Evolutionary conservation across 1,140 invertebrate genomes (phyloP).

Genomic region (Lethocerus indicus): DNA sequence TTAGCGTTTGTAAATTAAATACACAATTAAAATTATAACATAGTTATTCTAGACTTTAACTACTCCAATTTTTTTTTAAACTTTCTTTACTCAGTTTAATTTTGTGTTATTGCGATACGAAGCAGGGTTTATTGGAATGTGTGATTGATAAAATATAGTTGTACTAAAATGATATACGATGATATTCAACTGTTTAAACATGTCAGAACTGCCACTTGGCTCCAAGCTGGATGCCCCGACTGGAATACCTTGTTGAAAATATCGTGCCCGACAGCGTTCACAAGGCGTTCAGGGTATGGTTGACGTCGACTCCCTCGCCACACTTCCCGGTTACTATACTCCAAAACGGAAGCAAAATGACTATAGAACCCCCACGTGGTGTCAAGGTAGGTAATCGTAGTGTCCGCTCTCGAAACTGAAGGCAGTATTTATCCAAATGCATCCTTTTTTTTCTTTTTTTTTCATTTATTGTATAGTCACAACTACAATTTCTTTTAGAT

Average conservation of each 20-base stretch:
- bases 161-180: not conserved
- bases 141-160: not conserved
- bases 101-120: not conserved
- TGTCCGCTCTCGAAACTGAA: no score
- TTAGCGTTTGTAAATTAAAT: not conserved
- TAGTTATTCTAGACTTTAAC: no score
- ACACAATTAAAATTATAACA: no score
- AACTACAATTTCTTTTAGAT: no score
- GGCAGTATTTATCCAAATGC: no score
- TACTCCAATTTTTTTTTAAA: no score
- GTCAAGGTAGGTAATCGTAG: conserved; percentile 25
- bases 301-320: conserved; percentile 48
- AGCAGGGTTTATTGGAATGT: not conserved
- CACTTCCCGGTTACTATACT: conserved; percentile 48
- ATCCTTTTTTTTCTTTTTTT: no score
- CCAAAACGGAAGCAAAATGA: conserved; percentile 55
- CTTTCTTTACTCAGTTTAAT: not conserved
- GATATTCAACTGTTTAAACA: not conserved
- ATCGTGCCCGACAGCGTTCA: conserved; percentile 32
- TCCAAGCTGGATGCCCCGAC: conserved; percentile 48
- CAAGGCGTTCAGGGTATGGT: conserved; percentile 47
- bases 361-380: conserved; percentile 50
- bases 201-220: conserved; percentile 55
- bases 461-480: no score
- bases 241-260: conserved; percentile 36